Percentiles rank a stretch among this genome's conserved stretches.
Conservation (phyloP, 2,113 vertebrate genomes). For the Stegastes partitus region DNA sequence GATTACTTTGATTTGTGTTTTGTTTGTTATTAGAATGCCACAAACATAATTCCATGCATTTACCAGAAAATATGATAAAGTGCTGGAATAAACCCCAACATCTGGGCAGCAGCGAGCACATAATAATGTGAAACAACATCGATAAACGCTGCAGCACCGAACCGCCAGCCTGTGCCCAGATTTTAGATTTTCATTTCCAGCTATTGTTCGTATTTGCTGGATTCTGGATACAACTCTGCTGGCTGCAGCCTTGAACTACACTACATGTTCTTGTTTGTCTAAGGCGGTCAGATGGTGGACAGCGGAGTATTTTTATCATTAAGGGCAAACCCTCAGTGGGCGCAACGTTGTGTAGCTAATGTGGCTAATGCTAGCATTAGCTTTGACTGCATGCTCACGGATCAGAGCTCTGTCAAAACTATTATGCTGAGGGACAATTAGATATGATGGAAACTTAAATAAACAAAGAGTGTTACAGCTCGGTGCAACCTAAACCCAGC, state of each 20-base stretch:
- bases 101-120: neutral
- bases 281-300: neutral
- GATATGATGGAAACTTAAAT: too few species aligned
- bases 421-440: too few species aligned
- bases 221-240: neutral
- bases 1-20: neutral
- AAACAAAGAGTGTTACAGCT: too few species aligned
- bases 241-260: too few species aligned
- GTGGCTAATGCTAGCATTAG: too few species aligned
- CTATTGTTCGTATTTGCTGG: neutral
- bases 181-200: neutral
- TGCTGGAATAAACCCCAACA: constrained; percentile 1
- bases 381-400: too few species aligned
- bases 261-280: neutral
- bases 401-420: too few species aligned
- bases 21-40: neutral
- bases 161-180: neutral
- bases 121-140: neutral
- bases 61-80: neutral
- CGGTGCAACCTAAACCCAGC: too few species aligned
- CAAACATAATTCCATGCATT: neutral
- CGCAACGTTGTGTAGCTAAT: too few species aligned
- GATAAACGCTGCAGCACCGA: neutral
- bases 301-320: too few species aligned
- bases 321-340: too few species aligned